Evolutionary conservation across 2,113 vertebrate species (phyloP).

Genomic region (Eleginops maclovinus): DNA sequence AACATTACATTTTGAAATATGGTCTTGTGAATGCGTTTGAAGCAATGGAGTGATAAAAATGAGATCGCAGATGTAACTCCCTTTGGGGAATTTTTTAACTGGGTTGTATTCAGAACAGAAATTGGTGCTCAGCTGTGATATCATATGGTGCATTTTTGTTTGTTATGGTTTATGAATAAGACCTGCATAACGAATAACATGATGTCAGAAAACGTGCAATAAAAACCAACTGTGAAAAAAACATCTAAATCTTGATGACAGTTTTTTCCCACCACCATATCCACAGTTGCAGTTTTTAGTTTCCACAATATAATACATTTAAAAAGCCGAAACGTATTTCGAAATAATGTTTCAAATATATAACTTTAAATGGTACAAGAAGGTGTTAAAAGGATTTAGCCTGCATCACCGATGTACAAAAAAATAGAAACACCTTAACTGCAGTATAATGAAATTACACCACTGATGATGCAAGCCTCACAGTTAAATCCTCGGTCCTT

Average conservation of each 20-base stretch:
- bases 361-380: too few relatives aligned
- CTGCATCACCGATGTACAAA: too few relatives aligned
- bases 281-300: neutral
- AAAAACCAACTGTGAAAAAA: slow-evolving; percentile 46
- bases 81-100: too few relatives aligned
- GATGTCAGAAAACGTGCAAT: slow-evolving; percentile 49
- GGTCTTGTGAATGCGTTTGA: slow-evolving; percentile 21
- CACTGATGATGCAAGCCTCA: too few relatives aligned
- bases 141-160: slow-evolving; percentile 29
- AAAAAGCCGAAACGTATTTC: neutral
- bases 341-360: too few relatives aligned
- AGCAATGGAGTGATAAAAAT: slow-evolving; percentile 8
- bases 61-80: too few relatives aligned
- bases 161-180: slow-evolving; percentile 1
- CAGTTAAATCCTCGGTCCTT: too few relatives aligned
- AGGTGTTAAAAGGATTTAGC: too few relatives aligned
- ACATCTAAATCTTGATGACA: neutral
- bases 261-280: neutral
- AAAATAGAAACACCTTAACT: too few relatives aligned
- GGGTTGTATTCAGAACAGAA: neutral
- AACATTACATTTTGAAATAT: neutral
- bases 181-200: slow-evolving; percentile 27
- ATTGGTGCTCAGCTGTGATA: slow-evolving; percentile 43
- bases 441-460: too few relatives aligned
- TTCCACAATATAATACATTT: neutral